Base-by-base conservation (phyloP, 2,888 invertebrate species). In the Dyspetes luteomarginatus region DNA sequence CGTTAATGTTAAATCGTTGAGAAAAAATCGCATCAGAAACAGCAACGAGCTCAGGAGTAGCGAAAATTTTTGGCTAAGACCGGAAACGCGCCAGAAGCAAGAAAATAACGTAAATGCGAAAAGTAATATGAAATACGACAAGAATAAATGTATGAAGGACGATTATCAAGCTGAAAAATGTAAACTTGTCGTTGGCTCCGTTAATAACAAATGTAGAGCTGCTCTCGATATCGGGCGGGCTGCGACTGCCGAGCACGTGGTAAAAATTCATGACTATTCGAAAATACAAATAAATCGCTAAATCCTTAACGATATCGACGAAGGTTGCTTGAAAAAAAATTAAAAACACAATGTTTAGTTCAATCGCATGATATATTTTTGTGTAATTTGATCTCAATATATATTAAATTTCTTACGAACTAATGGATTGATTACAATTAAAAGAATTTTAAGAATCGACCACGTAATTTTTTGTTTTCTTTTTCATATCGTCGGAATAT, bases 361-460 rank as follows among this genome's bases (percentile, higher is more conserved):
- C 85, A 86, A 83, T 84, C 85, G 84, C 83, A 85, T 82, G 72
- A 85, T 86, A 84, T 85, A 85, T 82, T 85, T n/a, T 76, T 80
- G 82, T 84, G 82, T 83, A 79, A 83, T 86, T 86, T 83, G 67
- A 85, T 82, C 80, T 85, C 75, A 83, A 87, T 86, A 85, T 86
- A 89, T 89, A 89, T 89, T 89, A 89, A 86, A 89, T 89, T 89
- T 90, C 89, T 89, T 90, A 89, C 77, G 64, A 50, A 9, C 86
- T 88, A 89, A 85, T 84, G 85, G 84, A 86, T 85, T 84, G 85
- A 83, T 86, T 87, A 84, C 83, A 84, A 86, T 83, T 86, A 83
- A 87, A 84, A 84, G 78, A 30, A 50, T 67, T 28, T 81, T 55
- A 67, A 80, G 74, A 81, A 81, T 78, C 69, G 64, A 74, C 55